Evolutionary conservation across 2,888 invertebrate genomes (phyloP).

Genomic region (Mythimna albipuncta): DNA sequence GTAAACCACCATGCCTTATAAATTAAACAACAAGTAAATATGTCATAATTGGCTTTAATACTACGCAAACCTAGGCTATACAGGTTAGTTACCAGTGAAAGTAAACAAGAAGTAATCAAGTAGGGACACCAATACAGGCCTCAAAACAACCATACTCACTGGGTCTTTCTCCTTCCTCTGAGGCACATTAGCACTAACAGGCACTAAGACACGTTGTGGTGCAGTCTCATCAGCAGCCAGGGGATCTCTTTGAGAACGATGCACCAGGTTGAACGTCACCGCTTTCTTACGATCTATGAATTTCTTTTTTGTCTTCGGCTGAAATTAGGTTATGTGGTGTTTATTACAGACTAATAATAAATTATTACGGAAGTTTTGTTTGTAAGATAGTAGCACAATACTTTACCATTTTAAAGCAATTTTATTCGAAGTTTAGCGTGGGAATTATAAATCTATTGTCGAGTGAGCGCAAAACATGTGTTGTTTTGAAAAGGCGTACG

Average conservation of each 20-base stretch:
- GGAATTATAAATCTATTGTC: conserved; percentile 40
- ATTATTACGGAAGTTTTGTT: background rate
- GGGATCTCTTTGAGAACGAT: conserved; percentile 98
- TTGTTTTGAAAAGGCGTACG: conserved; percentile 75
- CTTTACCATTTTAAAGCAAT: conserved; percentile 74
- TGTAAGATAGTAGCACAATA: background rate
- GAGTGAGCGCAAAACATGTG: conserved; percentile 78
- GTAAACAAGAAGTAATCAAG: background rate
- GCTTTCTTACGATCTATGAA: conserved; percentile 98
- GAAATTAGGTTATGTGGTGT: conserved; percentile 71
- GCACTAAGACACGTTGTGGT: conserved; percentile 96
- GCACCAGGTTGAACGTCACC: conserved; percentile 97
- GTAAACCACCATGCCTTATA: too few relatives aligned
- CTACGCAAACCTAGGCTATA: background rate
- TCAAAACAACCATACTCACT: conserved; percentile 72
- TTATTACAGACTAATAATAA: conserved; percentile 13
- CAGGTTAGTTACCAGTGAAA: background rate
- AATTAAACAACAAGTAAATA: background rate
- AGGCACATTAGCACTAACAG: conserved; percentile 88
- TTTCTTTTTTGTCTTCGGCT: conserved; percentile 94
- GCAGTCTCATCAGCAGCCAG: conserved; percentile 96
- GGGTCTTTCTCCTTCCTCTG: conserved; percentile 81
- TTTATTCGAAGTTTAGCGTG: conserved; percentile 14
- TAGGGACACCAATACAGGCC: too few relatives aligned
- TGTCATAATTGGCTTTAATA: background rate